Percentiles rank a stretch among this genome's conserved stretches.
phyloP scores from a whole-genome alignment of 2,113 vertebrate species.

The Hippocampus guttulatus region DNA sequence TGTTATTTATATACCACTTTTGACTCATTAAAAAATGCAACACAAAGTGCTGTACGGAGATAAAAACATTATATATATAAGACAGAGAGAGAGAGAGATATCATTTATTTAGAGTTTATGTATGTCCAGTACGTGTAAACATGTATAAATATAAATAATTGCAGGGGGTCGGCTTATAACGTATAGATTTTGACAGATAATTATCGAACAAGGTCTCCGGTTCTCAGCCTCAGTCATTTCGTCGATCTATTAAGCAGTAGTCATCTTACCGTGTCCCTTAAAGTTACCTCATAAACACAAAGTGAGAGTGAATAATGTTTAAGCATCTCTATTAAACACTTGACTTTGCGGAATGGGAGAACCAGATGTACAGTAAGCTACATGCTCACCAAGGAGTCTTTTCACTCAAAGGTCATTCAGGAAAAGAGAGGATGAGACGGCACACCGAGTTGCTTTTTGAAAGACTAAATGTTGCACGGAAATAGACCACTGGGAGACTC shows the following conservation, averaged over 20 bases:
- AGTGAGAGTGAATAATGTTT: conserved; percentile 2
- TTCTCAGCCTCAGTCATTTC: background rate
- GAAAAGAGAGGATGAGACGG: conserved; percentile 41
- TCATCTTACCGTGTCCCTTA: background rate
- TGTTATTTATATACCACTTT: background rate
- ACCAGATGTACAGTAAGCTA: conserved; percentile 31
- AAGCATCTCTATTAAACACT: conserved; percentile 41
- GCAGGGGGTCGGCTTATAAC: too few relatives aligned
- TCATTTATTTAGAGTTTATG: too few relatives aligned
- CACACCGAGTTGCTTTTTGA: conserved; percentile 66
- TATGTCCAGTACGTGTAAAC: too few relatives aligned
- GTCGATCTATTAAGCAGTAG: background rate
- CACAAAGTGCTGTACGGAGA: too few relatives aligned
- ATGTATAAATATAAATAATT: too few relatives aligned
- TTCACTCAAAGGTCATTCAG: conserved; percentile 62
- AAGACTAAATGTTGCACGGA: conserved; percentile 67
- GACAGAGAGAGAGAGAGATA: too few relatives aligned
- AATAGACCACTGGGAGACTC: conserved; percentile 72
- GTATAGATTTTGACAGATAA: too few relatives aligned
- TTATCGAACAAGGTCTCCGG: too few relatives aligned
- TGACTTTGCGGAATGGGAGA: conserved; percentile 21
- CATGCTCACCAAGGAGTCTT: conserved; percentile 47
- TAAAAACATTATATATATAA: too few relatives aligned
- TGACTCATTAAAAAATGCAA: too few relatives aligned
- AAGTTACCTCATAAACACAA: background rate